Base-by-base conservation (phyloP, 2,113 vertebrate species). In the Lophura nycthemera region DNA sequence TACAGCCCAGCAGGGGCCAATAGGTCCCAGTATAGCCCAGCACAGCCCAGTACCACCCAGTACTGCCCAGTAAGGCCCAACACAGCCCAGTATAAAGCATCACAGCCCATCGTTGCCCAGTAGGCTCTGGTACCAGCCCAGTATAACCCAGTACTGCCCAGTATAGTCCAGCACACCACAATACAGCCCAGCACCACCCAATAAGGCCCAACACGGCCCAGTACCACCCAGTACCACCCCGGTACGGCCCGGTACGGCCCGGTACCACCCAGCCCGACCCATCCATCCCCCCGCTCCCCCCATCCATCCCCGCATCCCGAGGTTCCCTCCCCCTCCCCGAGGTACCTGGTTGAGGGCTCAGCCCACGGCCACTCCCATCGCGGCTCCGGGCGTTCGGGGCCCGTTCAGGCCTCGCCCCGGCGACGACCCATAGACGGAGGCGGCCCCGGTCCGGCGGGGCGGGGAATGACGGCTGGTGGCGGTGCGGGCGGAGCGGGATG, bases 81-180 rank as follows among this genome's bases (percentile, higher is more conserved):
- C 7, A 11, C 20, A 2, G 14, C 11, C 64, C 56, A 70, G 29
- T 13, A 17, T 1, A 11, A 5, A 3, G 50, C 50, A 45, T 32
- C 4, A 38, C 1, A 4, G 2, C 16, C 45, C 56, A 40, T 29
- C 3, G 27, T 2, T 2, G 10, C 6, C 30, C 80, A 29, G 18
- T 15, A 14, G 3, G 5, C 13, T 11, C 11, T 18, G 24, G 34
- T 29, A n/a, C 6, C 32, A 3, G n/a, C 18, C 71, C 72, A 25
- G 16, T 25, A 56, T 1, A 1, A 6, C 4, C 36, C 52, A 57
- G 34, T 2, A 32, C 10, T 24, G 9, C 14, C 29, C 25, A 21
- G 34, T 11, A n/a, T 1, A 4, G 2, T 1, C n/a, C 36, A 29
- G 43, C 11, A 50, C 2, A 11, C 8, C 1, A 16, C 29, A 40